phyloP scores from a whole-genome alignment of 2,113 vertebrate species.

The Rhipidura dahli region DNA sequence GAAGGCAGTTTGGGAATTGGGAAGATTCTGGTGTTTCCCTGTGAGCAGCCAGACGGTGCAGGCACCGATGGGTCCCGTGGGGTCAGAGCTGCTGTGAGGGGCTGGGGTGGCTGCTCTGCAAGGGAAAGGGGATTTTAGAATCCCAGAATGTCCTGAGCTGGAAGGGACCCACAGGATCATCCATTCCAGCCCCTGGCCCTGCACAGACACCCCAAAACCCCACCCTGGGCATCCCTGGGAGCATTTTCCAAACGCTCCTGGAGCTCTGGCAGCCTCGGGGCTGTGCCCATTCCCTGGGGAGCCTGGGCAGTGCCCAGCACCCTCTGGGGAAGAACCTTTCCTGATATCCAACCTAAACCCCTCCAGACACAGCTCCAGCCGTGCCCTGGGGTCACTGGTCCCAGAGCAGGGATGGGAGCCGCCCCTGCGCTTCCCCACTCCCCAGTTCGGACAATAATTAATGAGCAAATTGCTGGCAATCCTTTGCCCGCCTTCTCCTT shows the following conservation, averaged over 20 bases:
- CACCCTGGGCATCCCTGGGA: not conserved
- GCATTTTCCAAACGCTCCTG: accelerated
- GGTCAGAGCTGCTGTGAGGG: not conserved
- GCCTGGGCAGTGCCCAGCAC: not conserved
- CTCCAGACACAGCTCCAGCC: not conserved
- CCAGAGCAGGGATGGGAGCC: not conserved
- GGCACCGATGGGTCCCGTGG: not conserved
- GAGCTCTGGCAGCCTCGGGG: not conserved
- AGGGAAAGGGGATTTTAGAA: not conserved
- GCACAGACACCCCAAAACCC: not conserved
- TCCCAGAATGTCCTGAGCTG: not conserved
- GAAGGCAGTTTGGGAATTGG: not conserved
- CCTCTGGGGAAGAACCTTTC: not conserved
- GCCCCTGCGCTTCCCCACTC: not conserved
- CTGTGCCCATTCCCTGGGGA: not conserved
- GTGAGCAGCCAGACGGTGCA: not conserved
- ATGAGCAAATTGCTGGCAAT: not conserved
- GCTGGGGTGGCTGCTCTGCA: no score
- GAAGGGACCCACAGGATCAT: not conserved
- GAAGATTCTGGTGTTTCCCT: not conserved
- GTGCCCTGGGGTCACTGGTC: not conserved
- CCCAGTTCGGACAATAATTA: not conserved
- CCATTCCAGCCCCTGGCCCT: accelerated
- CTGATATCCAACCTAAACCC: accelerated
- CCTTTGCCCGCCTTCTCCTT: not conserved